These are phyloP conservation scores for Cladorhizidae sp. DNA, from an alignment of 37 sponge, comb jelly and placozoan genomes.

Conservation along the genomic window DNA sequence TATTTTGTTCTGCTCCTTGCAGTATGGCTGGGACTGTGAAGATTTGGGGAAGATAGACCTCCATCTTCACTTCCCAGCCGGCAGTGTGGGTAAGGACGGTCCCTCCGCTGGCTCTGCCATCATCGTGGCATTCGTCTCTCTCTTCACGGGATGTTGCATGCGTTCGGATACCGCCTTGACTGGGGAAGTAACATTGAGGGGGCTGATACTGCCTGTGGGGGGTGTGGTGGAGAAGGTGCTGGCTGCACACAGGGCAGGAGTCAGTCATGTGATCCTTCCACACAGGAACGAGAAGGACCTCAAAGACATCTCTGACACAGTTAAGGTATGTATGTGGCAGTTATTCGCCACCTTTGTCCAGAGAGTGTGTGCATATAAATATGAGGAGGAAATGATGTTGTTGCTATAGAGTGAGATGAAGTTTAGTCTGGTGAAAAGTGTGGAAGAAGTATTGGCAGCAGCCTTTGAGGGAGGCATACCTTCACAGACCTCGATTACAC, in stretches of 20 bases:
- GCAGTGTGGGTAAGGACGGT: constrained; percentile 93
- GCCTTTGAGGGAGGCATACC: constrained; percentile 63
- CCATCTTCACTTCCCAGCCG: constrained; percentile 94
- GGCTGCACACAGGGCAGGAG: constrained; percentile 90
- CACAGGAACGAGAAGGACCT: constrained; percentile 79
- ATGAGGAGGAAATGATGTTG: no score
- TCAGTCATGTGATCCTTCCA: constrained; percentile 76
- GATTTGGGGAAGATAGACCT: constrained; percentile 61
- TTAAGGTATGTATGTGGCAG: constrained; percentile 37
- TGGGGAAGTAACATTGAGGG: constrained; percentile 87
- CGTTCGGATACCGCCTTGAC: constrained; percentile 87
- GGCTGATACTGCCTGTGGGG: constrained; percentile 86
- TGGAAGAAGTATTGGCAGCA: constrained; percentile 59
- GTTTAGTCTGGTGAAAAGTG: constrained; percentile 40
- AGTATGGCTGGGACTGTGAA: constrained; percentile 73
- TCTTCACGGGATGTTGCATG: constrained; percentile 76
- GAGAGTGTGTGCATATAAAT: no score
- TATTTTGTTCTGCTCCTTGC: no score
- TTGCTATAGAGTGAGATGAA: constrained; percentile 45
- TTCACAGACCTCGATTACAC: neutral
- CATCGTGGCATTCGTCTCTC: constrained; percentile 72
- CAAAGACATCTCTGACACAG: constrained; percentile 41
- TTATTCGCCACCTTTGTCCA: no score
- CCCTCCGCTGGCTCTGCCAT: constrained; percentile 93
- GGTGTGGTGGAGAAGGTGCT: constrained; percentile 92